Conservation (phyloP, 92 coral and sea anemone genomes). For the Parazoanthus atlanticus region DNA sequence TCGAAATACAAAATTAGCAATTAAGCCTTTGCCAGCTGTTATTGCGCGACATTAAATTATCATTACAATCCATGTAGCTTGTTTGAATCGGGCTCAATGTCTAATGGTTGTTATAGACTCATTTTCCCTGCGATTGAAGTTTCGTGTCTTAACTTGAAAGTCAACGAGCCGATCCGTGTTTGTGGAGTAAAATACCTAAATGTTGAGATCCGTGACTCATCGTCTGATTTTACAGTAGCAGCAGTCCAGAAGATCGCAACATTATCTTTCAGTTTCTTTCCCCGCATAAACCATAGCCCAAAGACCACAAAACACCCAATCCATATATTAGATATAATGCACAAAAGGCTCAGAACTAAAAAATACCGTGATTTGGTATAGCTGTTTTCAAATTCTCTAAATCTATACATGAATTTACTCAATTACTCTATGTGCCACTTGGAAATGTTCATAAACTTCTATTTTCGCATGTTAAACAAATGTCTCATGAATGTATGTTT, state of each 20-base stretch:
- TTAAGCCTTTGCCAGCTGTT: constrained; percentile 31
- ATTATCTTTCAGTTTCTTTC: background rate
- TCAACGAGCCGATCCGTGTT: constrained; percentile 5
- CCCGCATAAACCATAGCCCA: background rate
- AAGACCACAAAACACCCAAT: background rate
- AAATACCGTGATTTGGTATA: too few species aligned
- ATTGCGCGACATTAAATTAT: background rate
- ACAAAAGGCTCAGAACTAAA: too few species aligned
- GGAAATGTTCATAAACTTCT: too few species aligned
- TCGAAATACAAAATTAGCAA: constrained; percentile 32
- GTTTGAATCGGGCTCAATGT: background rate
- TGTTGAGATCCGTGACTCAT: background rate
- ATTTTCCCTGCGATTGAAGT: background rate
- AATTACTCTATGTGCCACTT: too few species aligned
- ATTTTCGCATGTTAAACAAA: too few species aligned
- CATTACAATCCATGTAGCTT: background rate
- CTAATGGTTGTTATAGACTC: background rate
- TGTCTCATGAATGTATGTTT: too few species aligned
- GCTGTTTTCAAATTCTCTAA: too few species aligned
- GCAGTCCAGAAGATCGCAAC: background rate
- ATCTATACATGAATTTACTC: too few species aligned
- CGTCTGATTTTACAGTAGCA: background rate
- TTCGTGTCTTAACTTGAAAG: background rate
- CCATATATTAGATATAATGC: too few species aligned
- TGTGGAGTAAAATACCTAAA: background rate